Conservation (phyloP, 2,888 invertebrate genomes). For the Drosophila barbarae region DNA sequence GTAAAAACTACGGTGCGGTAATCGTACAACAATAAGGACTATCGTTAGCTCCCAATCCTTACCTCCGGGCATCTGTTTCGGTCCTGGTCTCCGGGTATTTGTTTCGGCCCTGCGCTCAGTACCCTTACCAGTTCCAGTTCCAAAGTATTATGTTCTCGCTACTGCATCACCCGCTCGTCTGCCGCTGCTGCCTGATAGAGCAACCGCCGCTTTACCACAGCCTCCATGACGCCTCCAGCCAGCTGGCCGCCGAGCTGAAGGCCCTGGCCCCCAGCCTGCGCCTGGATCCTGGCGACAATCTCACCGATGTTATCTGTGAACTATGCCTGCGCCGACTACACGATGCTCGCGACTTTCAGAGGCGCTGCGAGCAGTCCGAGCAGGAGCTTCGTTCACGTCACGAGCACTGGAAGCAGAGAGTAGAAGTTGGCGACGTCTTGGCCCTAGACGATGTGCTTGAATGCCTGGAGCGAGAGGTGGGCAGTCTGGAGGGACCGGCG, state of each 20-base stretch:
- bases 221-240: slow-evolving; percentile 49
- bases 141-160: slow-evolving; percentile 60
- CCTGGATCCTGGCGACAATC: slow-evolving; percentile 59
- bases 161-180: slow-evolving; percentile 52
- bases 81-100: not conserved
- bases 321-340: slow-evolving; percentile 60
- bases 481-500: slow-evolving; percentile 44
- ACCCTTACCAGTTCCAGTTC: not conserved
- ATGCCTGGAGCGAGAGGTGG: slow-evolving; percentile 62
- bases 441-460: slow-evolving; percentile 64
- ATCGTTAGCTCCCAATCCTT: not conserved
- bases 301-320: slow-evolving; percentile 70
- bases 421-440: slow-evolving; percentile 55
- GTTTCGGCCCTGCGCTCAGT: not conserved
- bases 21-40: not conserved
- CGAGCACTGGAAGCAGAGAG: slow-evolving; percentile 48
- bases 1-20: not conserved
- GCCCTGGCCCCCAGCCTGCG: slow-evolving; percentile 54
- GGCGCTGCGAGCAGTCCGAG: slow-evolving; percentile 63
- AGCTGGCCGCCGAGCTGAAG: slow-evolving; percentile 56
- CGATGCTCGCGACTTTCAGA: slow-evolving; percentile 63
- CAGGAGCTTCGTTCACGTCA: slow-evolving; percentile 62
- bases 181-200: slow-evolving; percentile 72
- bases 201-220: slow-evolving; percentile 60
- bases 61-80: not conserved